phyloP scores from a whole-genome alignment of 2,797 vertebrate genomes.

The Chrysolophus pictus region DNA sequence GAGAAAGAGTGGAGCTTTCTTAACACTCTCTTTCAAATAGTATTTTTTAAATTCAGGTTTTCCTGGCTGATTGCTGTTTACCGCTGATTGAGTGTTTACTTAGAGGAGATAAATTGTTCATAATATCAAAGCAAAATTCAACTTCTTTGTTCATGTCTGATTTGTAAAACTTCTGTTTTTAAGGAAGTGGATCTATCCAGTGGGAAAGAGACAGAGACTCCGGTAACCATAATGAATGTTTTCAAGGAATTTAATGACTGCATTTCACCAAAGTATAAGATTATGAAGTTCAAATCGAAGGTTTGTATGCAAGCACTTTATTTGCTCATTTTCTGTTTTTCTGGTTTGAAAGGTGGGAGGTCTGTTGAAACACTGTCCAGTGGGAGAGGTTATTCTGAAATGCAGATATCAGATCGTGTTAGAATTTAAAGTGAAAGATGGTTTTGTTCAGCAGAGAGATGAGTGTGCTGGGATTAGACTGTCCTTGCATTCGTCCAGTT shows the following conservation, averaged over 20 bases:
- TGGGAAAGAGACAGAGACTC: constrained; percentile 81
- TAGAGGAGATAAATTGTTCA: neutral
- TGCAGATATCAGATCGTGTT: neutral
- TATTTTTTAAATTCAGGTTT: neutral
- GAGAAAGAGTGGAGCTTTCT: neutral
- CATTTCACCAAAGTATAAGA: constrained; percentile 92
- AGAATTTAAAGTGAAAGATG: neutral
- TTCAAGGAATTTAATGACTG: constrained; percentile 93
- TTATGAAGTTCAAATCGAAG: constrained; percentile 99
- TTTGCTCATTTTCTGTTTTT: neutral
- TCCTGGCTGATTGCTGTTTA: neutral
- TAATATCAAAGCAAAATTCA: neutral
- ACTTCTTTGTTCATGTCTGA: neutral
- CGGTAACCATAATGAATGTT: constrained; percentile 91
- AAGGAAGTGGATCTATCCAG: constrained; percentile 87
- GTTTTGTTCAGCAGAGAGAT: neutral
- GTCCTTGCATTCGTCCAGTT: neutral
- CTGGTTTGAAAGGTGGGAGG: neutral
- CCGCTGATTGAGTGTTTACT: neutral
- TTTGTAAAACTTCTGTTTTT: constrained; percentile 47
- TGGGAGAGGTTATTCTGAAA: neutral
- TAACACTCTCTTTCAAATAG: neutral
- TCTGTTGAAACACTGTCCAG: neutral
- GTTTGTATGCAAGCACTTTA: constrained; percentile 70
- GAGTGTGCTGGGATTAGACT: neutral